phyloP scores from a whole-genome alignment of 1,140 invertebrate species.

The Philopotamus ludificatus region DNA sequence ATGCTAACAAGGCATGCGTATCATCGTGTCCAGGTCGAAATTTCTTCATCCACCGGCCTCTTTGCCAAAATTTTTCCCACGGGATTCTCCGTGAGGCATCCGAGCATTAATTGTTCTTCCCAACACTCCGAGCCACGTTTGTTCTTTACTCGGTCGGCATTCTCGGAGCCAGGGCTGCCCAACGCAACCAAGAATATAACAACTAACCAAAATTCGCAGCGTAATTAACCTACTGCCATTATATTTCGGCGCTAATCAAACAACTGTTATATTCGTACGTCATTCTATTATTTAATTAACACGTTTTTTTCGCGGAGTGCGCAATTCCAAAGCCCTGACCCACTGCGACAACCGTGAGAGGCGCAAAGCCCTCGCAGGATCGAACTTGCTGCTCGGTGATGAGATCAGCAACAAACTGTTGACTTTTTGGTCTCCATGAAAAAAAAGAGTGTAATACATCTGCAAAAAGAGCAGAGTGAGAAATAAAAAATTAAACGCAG shows the following conservation, averaged over 20 bases:
- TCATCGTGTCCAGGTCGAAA: not conserved
- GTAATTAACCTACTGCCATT: too few species aligned
- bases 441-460: constrained; percentile 14
- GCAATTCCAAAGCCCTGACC: constrained; percentile 5
- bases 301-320: not conserved
- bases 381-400: constrained; percentile 17
- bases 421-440: constrained; percentile 3
- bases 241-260: too few species aligned
- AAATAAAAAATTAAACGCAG: not conserved
- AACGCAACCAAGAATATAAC: too few species aligned
- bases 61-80: constrained; percentile 27
- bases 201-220: too few species aligned
- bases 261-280: too few species aligned
- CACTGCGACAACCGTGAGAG: not conserved
- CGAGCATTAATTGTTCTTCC: constrained; percentile 26
- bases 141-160: constrained; percentile 5
- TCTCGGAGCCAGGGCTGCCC: constrained; percentile 7
- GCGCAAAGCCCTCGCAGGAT: constrained; percentile 4
- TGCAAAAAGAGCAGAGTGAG: not conserved
- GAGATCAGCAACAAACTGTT: constrained; percentile 22
- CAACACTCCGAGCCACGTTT: constrained; percentile 10
- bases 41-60: constrained; percentile 3
- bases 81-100: constrained; percentile 16
- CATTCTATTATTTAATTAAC: too few species aligned
- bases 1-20: not conserved